Conservation (phyloP, 2,888 invertebrate species). For the Seladonia tumulorum region DNA sequence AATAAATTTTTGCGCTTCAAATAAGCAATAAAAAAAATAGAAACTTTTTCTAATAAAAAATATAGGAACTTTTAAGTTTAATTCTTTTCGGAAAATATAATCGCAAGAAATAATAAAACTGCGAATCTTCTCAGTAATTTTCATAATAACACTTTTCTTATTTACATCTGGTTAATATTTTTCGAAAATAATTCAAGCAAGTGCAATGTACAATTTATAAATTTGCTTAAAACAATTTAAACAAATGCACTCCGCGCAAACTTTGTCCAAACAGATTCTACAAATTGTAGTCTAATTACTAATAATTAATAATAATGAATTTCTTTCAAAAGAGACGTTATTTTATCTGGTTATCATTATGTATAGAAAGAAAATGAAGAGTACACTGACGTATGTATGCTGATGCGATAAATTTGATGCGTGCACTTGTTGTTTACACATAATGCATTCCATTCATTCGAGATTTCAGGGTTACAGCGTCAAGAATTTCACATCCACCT, state of each 20-base stretch:
- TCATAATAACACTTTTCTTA: neutral
- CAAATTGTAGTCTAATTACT: neutral
- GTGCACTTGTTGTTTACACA: neutral
- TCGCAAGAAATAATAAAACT: neutral
- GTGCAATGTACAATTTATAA: no score
- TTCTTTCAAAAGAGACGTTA: neutral
- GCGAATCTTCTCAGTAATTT: neutral
- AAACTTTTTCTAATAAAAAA: neutral
- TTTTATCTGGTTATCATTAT: neutral
- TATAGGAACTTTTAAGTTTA: neutral
- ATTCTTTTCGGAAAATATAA: neutral
- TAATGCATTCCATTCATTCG: constrained; percentile 51
- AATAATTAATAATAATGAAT: neutral
- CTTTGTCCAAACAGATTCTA: neutral
- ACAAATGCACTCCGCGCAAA: neutral
- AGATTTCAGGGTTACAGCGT: constrained; percentile 39
- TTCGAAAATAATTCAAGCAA: neutral
- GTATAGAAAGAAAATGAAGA: neutral
- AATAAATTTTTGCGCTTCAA: neutral
- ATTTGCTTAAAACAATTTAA: neutral
- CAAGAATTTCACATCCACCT: constrained; percentile 33
- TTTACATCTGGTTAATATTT: neutral
- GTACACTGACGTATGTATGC: neutral
- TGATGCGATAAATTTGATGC: constrained; percentile 18
- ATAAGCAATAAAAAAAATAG: neutral